Percentiles rank a stretch among this genome's conserved stretches.
Evolutionary conservation across 2,888 invertebrate genomes (phyloP).

Genomic region (Polia nebulosa): DNA sequence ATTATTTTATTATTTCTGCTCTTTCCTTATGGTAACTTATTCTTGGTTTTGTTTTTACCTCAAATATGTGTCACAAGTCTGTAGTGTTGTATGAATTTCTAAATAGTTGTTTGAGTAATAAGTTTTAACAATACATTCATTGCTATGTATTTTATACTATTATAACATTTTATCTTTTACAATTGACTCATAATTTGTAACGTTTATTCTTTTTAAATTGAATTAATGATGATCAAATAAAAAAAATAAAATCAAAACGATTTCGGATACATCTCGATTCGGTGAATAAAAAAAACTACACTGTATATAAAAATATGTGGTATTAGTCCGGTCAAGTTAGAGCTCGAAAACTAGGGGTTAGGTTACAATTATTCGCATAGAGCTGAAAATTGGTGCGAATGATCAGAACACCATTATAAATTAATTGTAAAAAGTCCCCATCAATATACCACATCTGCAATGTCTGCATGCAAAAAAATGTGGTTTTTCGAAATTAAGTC

Average conservation of each 20-base stretch:
- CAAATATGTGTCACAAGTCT: constrained; percentile 24
- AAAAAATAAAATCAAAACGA: background rate
- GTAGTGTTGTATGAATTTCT: constrained; percentile 16
- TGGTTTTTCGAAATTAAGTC: too few relatives aligned
- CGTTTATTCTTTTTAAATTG: background rate
- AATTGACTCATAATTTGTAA: background rate
- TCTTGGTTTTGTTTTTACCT: constrained; percentile 9
- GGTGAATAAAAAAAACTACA: background rate
- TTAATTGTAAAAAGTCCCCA: too few relatives aligned
- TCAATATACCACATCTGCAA: too few relatives aligned
- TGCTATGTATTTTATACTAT: constrained; percentile 15
- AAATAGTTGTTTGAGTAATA: constrained; percentile 17
- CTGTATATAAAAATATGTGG: constrained; percentile 16
- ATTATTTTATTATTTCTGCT: constrained; percentile 47
- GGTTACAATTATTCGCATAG: too few relatives aligned
- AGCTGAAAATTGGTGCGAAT: too few relatives aligned
- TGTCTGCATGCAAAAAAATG: too few relatives aligned
- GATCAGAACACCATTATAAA: too few relatives aligned
- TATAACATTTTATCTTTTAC: background rate
- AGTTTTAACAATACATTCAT: constrained; percentile 15
- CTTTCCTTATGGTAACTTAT: constrained; percentile 38
- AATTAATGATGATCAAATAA: constrained; percentile 10
- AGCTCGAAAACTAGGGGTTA: too few relatives aligned
- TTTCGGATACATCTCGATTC: background rate
- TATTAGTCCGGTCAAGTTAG: too few relatives aligned